phyloP scores from a whole-genome alignment of 2,888 invertebrate genomes.

The Napeogenes inachia region DNA sequence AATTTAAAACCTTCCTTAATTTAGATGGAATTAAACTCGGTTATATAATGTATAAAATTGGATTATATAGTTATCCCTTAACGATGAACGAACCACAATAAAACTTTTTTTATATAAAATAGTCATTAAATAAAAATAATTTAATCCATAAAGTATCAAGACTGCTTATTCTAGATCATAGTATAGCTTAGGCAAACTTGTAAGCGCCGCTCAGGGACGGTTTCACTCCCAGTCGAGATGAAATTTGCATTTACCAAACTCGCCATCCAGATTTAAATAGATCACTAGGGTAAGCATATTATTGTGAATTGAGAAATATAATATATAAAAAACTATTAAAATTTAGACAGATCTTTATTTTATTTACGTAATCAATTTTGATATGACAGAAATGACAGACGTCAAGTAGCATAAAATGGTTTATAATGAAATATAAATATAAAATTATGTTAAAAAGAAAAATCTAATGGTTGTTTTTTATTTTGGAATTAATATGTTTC shows the following conservation, averaged over 20 bases:
- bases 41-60: too few species aligned
- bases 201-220: slow-evolving; percentile 35
- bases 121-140: not conserved
- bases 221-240: slow-evolving; percentile 57
- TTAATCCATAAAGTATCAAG: not conserved
- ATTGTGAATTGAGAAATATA: not conserved
- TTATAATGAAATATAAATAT: too few species aligned
- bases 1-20: slow-evolving; percentile 8
- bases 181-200: slow-evolving; percentile 25
- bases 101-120: too few species aligned
- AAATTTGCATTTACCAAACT: slow-evolving; percentile 62
- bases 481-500: too few species aligned
- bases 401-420: too few species aligned
- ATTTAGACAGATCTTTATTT: not conserved
- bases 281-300: slow-evolving; percentile 22
- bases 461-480: too few species aligned
- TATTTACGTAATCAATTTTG: too few species aligned
- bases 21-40: too few species aligned
- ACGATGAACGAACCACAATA: too few species aligned
- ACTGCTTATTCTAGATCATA: slow-evolving; percentile 10
- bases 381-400: too few species aligned
- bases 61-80: too few species aligned
- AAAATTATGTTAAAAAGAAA: too few species aligned
- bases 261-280: slow-evolving; percentile 52
- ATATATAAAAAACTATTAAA: not conserved